Percentiles rank a stretch among this genome's conserved stretches.
Evolutionary conservation across 2,888 invertebrate species (phyloP).

Genomic region (Laothoe populi): DNA sequence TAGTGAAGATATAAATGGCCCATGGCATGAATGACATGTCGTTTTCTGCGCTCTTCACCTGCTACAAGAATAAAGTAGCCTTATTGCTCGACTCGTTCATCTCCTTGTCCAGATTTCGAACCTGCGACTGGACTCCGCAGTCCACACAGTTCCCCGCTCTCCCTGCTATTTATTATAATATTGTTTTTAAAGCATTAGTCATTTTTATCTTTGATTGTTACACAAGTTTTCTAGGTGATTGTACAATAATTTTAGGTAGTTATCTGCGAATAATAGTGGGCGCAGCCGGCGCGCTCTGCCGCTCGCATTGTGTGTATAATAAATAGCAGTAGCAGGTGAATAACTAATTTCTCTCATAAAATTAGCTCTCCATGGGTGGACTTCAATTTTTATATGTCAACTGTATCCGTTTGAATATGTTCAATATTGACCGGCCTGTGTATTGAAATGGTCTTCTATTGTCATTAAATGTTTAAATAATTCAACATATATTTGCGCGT

Average conservation of each 20-base stretch:
- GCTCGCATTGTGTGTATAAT: constrained; percentile 77
- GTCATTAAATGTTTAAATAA: neutral
- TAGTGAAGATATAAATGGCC: no score
- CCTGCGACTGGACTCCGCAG: no score
- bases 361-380: constrained; percentile 81
- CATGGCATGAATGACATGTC: no score
- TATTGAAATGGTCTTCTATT: constrained; percentile 34
- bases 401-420: constrained; percentile 52
- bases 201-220: neutral
- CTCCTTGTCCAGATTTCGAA: no score
- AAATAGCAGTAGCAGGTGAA: constrained; percentile 85
- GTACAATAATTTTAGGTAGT: constrained; percentile 63
- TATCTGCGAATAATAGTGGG: constrained; percentile 73
- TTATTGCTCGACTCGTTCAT: no score
- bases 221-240: constrained; percentile 38
- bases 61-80: no score
- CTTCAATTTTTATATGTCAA: constrained; percentile 76
- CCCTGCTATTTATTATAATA: no score
- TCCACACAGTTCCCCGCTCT: no score
- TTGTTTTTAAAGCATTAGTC: neutral
- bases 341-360: constrained; percentile 84
- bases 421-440: constrained; percentile 61
- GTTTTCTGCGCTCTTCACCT: no score
- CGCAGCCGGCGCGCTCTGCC: constrained; percentile 69
- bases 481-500: no score